Conservation (phyloP, 2,888 invertebrate genomes). For the Parnassius apollo region DNA sequence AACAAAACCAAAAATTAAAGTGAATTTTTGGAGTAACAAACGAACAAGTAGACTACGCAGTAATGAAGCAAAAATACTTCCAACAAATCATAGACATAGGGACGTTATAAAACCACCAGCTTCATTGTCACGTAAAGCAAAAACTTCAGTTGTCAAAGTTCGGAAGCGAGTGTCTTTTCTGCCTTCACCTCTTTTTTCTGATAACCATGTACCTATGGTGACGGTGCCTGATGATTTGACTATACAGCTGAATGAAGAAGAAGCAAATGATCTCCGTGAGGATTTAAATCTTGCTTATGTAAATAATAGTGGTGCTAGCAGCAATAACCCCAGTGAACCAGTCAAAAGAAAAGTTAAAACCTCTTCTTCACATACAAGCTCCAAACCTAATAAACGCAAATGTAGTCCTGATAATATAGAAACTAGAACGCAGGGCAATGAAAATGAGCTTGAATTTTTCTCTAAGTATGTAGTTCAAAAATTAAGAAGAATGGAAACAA, state of each 20-base stretch:
- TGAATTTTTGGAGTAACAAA: conserved; percentile 75
- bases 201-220: conserved; percentile 74
- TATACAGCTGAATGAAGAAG: conserved; percentile 75
- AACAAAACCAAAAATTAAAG: conserved; percentile 68
- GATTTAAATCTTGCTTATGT: conserved; percentile 62
- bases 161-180: conserved; percentile 70
- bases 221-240: conserved; percentile 76
- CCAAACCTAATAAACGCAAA: conserved; percentile 52
- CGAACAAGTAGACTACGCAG: conserved; percentile 51
- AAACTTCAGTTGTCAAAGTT: conserved; percentile 56
- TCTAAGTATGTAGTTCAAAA: conserved; percentile 76
- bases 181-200: conserved; percentile 68
- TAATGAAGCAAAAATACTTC: conserved; percentile 42
- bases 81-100: conserved; percentile 57
- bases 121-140: conserved; percentile 43
- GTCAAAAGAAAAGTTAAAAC: conserved; percentile 48
- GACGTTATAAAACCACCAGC: conserved; percentile 44
- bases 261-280: conserved; percentile 64
- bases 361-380: conserved; percentile 46
- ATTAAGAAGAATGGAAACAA: conserved; percentile 72
- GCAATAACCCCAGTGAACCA: conserved; percentile 37
- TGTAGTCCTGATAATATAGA: conserved; percentile 46
- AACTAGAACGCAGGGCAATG: conserved; percentile 49
- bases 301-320: conserved; percentile 40
- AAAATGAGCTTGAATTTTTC: conserved; percentile 72